Percentiles rank a stretch among this genome's conserved stretches.
Conservation (phyloP, 2,113 vertebrate species). For the Eidolon helvum region DNA sequence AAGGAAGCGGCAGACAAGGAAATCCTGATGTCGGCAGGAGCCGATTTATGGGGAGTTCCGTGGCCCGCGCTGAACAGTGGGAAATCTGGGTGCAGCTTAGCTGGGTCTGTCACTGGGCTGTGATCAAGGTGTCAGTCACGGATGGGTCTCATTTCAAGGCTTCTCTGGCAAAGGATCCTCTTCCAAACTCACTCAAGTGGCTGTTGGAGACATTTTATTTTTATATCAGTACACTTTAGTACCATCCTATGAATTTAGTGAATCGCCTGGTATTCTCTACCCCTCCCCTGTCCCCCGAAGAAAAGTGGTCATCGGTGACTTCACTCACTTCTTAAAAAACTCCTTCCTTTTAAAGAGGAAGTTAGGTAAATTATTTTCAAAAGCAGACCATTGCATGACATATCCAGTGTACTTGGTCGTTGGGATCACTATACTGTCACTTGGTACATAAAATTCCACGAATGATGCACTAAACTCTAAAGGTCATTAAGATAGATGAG, state of each 20-base stretch:
- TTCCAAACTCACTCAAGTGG: not conserved
- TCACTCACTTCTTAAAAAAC: not conserved
- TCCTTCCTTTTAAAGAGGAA: not conserved
- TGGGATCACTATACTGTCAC: not conserved
- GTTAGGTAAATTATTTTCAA: not conserved
- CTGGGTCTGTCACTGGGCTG: not conserved
- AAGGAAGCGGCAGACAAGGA: not conserved
- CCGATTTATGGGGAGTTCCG: not conserved
- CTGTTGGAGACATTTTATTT: not conserved
- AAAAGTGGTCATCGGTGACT: not conserved
- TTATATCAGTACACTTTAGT: not conserved
- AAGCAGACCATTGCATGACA: not conserved
- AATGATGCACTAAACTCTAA: not conserved
- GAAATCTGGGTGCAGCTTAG: too few relatives aligned
- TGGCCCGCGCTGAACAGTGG: not conserved
- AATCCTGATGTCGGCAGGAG: not conserved
- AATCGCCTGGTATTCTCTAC: not conserved
- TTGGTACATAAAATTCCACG: not conserved
- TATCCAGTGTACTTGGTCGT: not conserved
- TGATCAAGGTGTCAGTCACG: not conserved
- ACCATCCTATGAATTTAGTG: not conserved
- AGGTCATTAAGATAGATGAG: not conserved
- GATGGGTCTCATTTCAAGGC: not conserved
- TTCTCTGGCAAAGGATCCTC: not conserved
- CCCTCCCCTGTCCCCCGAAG: not conserved